A percentile compares a stretch with the other conserved stretches of the same genome.
Conservation (phyloP, 2,888 invertebrate species). For the Ichneumon xanthorius region DNA sequence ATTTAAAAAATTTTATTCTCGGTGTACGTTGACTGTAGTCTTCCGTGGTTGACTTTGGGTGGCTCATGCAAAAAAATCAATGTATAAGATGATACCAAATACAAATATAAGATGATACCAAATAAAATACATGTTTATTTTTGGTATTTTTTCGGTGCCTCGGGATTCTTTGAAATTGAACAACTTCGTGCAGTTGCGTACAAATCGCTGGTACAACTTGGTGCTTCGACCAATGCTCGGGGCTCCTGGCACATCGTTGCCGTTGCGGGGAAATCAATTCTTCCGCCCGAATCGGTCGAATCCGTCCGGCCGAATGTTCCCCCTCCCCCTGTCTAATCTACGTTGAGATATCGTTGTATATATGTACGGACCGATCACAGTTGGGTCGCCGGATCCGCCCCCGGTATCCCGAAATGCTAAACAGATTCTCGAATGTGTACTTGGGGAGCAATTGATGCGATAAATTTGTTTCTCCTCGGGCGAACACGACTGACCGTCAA, state of each 20-base stretch:
- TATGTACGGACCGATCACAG: background rate
- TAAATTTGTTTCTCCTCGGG: constrained; percentile 22
- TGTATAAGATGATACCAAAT: too few species aligned
- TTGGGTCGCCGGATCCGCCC: background rate
- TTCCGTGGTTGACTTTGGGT: too few species aligned
- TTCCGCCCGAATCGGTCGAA: constrained; percentile 26
- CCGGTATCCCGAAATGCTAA: constrained; percentile 16
- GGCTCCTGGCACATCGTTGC: background rate
- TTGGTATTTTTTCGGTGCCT: background rate
- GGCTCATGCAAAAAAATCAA: too few species aligned
- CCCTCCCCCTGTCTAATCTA: background rate
- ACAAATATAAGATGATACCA: too few species aligned
- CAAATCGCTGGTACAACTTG: background rate
- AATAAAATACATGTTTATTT: too few species aligned
- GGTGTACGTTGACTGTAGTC: too few species aligned
- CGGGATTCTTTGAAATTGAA: background rate
- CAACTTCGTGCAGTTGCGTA: background rate
- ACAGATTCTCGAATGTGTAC: constrained; percentile 10
- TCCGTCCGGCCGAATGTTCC: background rate
- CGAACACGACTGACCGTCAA: constrained; percentile 4
- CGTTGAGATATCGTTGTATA: background rate
- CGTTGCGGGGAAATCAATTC: background rate
- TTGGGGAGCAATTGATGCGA: constrained; percentile 17
- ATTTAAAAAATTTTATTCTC: too few species aligned
- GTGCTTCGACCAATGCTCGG: background rate